Evolutionary conservation across 1,140 invertebrate species (phyloP).

Genomic region (Zaprionus kolodkinae): DNA sequence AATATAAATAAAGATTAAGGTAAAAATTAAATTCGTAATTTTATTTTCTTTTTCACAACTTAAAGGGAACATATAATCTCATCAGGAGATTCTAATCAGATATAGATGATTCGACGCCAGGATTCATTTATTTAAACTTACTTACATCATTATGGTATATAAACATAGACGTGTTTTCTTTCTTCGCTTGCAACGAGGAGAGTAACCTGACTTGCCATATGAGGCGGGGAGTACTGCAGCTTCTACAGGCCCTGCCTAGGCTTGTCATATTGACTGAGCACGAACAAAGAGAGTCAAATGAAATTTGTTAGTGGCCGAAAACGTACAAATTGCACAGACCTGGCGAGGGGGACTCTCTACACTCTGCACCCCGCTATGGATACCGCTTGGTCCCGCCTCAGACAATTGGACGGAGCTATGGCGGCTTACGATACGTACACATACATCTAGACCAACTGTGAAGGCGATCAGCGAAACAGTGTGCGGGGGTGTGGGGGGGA

Average conservation of each 20-base stretch:
- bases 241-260: neutral
- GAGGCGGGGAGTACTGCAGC: neutral
- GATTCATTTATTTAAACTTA: too few relatives aligned
- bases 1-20: too few relatives aligned
- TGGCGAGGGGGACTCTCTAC: neutral
- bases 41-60: too few relatives aligned
- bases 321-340: constrained; percentile 56
- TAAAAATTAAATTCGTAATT: too few relatives aligned
- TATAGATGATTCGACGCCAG: too few relatives aligned
- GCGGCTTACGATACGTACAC: constrained; percentile 60
- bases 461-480: constrained; percentile 19
- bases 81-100: too few relatives aligned
- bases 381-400: constrained; percentile 1
- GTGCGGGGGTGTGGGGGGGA: neutral
- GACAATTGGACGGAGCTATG: constrained; percentile 58
- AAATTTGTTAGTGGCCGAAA: constrained; percentile 60
- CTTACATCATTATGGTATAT: too few relatives aligned
- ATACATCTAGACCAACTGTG: constrained; percentile 19
- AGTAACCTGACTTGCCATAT: too few relatives aligned
- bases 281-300: constrained; percentile 66
- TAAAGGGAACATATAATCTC: too few relatives aligned
- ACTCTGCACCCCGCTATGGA: neutral
- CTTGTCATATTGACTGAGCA: constrained; percentile 74
- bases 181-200: too few relatives aligned
- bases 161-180: too few relatives aligned